Evolutionary conservation across 1,140 invertebrate species (phyloP).

Genomic region (Popillia japonica): DNA sequence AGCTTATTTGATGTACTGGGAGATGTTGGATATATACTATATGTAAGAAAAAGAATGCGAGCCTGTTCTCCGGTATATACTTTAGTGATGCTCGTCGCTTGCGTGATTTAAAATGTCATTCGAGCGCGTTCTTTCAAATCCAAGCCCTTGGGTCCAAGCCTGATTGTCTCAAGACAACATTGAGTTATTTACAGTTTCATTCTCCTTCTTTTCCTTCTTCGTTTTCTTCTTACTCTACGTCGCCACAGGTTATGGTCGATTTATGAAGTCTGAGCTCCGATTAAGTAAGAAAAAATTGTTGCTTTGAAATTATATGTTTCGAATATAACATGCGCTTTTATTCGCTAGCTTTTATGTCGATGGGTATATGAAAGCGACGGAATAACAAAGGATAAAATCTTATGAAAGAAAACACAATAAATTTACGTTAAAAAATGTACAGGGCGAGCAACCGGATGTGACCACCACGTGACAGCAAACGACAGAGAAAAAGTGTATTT

Average conservation of each 20-base stretch:
- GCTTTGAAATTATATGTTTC: constrained; percentile 44
- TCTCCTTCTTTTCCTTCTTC: not conserved
- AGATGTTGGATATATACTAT: not conserved
- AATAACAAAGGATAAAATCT: too few species aligned
- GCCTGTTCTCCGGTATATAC: not conserved
- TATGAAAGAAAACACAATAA: too few species aligned
- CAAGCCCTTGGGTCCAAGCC: not conserved
- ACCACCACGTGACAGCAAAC: too few species aligned
- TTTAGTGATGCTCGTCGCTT: not conserved
- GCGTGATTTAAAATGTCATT: not conserved
- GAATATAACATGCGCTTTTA: constrained; percentile 36
- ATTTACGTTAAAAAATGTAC: too few species aligned
- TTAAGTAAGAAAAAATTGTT: constrained; percentile 18
- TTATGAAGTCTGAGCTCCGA: not conserved
- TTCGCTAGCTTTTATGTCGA: not conserved
- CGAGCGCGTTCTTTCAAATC: not conserved
- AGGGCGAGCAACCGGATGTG: too few species aligned
- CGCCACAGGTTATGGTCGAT: not conserved
- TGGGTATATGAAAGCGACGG: too few species aligned
- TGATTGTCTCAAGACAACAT: constrained; percentile 10
- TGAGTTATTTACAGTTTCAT: constrained; percentile 10
- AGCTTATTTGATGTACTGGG: not conserved
- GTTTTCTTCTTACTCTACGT: not conserved
- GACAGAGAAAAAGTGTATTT: too few species aligned
- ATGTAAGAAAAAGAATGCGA: not conserved